These are phyloP conservation scores for Gallinago nigripennis DNA, from an alignment of 2,797 vertebrate species.

Conservation along the genomic window DNA sequence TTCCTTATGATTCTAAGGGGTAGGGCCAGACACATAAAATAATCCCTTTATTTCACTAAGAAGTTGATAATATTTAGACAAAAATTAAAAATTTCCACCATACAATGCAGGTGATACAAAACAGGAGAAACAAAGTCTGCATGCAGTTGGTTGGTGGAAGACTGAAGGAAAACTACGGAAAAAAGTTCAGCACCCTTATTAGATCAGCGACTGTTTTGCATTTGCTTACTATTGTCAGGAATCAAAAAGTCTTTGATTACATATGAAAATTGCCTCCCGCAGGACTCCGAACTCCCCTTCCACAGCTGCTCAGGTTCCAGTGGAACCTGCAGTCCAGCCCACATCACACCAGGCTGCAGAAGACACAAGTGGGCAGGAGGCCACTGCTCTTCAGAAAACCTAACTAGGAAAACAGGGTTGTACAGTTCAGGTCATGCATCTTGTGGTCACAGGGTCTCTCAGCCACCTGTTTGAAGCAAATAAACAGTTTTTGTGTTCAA, in stretches of 20 bases:
- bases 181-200: not conserved
- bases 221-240: not conserved
- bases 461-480: not conserved
- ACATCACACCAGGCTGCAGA: not conserved
- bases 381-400: not conserved
- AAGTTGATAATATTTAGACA: not conserved
- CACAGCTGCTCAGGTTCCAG: not conserved
- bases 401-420: not conserved
- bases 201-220: not conserved
- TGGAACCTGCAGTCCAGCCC: not conserved
- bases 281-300: not conserved
- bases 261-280: not conserved
- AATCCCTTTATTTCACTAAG: not conserved
- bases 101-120: not conserved
- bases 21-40: not conserved
- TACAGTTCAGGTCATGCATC: accelerated
- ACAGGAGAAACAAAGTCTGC: not conserved
- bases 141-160: not conserved
- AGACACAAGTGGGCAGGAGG: not conserved
- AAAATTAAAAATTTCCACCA: not conserved
- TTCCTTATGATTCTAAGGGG: not conserved
- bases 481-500: not conserved
- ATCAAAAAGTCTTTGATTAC: not conserved
- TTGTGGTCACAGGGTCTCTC: not conserved
- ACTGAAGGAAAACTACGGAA: not conserved